phyloP scores from a whole-genome alignment of 2,888 invertebrate genomes.

The Biston betularia region DNA sequence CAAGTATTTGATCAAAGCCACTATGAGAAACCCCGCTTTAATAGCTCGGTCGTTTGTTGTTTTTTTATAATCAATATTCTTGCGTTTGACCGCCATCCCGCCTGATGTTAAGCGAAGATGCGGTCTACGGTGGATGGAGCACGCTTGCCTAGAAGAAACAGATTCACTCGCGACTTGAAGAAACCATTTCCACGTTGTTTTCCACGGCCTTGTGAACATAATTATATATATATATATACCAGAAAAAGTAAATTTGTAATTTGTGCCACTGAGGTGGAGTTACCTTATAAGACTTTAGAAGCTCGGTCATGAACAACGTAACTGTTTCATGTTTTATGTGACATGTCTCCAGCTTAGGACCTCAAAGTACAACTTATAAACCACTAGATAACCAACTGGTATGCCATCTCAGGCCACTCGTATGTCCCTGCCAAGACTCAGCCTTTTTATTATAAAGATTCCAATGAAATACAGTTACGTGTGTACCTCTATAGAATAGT shows the following conservation, averaged over 20 bases:
- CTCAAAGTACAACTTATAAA: constrained; percentile 13
- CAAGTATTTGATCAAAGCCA: constrained; percentile 2
- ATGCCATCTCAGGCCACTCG: constrained; percentile 29
- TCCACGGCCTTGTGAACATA: constrained; percentile 25
- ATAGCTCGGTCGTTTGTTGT: constrained; percentile 17
- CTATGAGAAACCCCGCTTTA: constrained; percentile 25
- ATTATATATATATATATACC: constrained; percentile 23
- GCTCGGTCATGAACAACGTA: constrained; percentile 21
- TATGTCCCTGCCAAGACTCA: constrained; percentile 31
- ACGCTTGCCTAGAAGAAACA: no score
- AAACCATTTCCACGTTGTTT: no score
- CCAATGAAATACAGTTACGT: constrained; percentile 21
- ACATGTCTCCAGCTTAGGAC: constrained; percentile 11
- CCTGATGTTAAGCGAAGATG: no score
- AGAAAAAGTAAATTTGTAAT: constrained; percentile 32
- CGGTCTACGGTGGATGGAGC: no score
- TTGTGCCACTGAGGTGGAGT: constrained; percentile 26
- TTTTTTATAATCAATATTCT: no score
- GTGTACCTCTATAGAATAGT: constrained; percentile 11
- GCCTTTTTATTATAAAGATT: constrained; percentile 26
- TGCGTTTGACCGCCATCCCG: no score
- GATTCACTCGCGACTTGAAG: no score
- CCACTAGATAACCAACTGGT: constrained; percentile 12
- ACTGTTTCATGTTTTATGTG: constrained; percentile 22
- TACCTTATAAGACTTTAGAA: constrained; percentile 24